phyloP scores from a whole-genome alignment of 2,888 invertebrate species.

The Orthonevra nobilis region DNA sequence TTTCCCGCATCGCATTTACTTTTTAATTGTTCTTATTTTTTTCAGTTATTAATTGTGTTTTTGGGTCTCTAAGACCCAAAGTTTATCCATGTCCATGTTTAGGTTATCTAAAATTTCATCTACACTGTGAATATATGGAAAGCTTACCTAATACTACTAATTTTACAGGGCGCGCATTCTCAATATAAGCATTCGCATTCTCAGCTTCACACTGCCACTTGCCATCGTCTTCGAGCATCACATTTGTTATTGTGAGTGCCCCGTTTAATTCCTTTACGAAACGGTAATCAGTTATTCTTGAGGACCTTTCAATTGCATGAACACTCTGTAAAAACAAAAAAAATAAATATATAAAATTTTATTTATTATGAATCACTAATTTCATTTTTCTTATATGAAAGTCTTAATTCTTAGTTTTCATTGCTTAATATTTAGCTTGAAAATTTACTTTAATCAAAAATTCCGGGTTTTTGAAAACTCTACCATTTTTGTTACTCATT shows the following conservation, averaged over 20 bases:
- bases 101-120: too few relatives aligned
- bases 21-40: too few relatives aligned
- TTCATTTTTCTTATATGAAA: not conserved
- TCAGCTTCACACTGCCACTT: conserved; percentile 87
- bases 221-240: conserved; percentile 86
- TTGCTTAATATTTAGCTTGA: too few relatives aligned
- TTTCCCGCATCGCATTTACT: too few relatives aligned
- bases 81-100: too few relatives aligned
- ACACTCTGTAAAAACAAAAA: conserved; percentile 75
- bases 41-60: too few relatives aligned
- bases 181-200: conserved; percentile 83
- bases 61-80: too few relatives aligned
- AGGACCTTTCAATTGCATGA: conserved; percentile 79
- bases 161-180: conserved; percentile 84
- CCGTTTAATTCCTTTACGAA: conserved; percentile 80
- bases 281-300: conserved; percentile 79
- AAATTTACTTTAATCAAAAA: too few relatives aligned
- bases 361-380: too few relatives aligned
- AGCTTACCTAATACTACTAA: conserved; percentile 83
- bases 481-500: too few relatives aligned
- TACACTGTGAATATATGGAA: not conserved
- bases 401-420: too few relatives aligned
- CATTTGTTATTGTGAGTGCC: conserved; percentile 80
- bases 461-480: too few relatives aligned
- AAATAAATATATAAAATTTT: not conserved